A percentile compares a stretch with the other conserved stretches of the same genome.
Conservation (phyloP, 2,888 invertebrate genomes). For the Spodoptera picta region DNA sequence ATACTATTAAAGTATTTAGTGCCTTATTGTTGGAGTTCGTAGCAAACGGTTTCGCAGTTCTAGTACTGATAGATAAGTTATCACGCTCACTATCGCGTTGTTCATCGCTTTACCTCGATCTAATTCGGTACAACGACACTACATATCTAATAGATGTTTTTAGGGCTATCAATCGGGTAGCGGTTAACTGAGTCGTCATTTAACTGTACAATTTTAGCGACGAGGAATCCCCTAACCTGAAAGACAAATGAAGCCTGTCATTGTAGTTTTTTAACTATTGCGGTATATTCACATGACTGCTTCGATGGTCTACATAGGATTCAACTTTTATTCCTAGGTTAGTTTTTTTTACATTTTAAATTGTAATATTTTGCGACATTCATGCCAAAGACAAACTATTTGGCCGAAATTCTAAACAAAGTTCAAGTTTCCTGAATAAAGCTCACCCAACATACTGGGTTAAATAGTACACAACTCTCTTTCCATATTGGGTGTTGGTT, state of each 20-base stretch:
- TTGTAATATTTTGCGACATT: too few species aligned
- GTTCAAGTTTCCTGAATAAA: too few species aligned
- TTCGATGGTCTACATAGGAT: too few species aligned
- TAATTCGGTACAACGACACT: constrained; percentile 70
- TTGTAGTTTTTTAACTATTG: neutral
- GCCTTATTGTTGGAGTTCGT: constrained; percentile 31
- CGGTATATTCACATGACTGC: too few species aligned
- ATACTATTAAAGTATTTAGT: constrained; percentile 38
- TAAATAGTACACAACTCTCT: too few species aligned
- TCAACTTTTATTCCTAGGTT: too few species aligned
- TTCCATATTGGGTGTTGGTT: too few species aligned
- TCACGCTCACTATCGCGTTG: constrained; percentile 72
- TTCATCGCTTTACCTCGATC: constrained; percentile 79
- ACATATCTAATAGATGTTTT: constrained; percentile 57
- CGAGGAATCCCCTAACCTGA: constrained; percentile 39
- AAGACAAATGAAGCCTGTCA: constrained; percentile 30
- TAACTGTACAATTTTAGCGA: constrained; percentile 45
- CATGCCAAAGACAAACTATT: too few species aligned
- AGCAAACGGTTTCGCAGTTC: constrained; percentile 63
- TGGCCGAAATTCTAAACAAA: too few species aligned
- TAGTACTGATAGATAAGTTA: constrained; percentile 69
- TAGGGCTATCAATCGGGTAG: constrained; percentile 54
- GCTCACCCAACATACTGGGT: too few species aligned
- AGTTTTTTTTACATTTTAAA: too few species aligned
- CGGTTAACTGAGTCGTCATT: constrained; percentile 43